Evolutionary conservation across 2,888 invertebrate genomes (phyloP), one percentile per base, ranked within the genome.

Genomic region (Pyrgus malvae): DNA sequence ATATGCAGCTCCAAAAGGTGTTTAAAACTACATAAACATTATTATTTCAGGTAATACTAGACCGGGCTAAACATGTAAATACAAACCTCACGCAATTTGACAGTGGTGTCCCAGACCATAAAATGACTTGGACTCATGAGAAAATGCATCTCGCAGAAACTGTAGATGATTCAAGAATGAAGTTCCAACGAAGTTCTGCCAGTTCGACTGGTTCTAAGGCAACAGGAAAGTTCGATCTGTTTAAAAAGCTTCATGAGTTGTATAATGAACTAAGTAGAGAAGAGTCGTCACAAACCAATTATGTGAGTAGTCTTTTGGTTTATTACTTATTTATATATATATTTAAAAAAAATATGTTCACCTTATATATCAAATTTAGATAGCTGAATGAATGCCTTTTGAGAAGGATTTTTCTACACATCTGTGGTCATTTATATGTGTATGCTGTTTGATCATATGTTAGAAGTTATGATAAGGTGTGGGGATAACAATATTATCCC

Each of bases 71-170:
- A 85, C 84, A 89, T 88, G 89, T 85, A 74, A 88, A 87, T 78
- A 72, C 80, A 68, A 85, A 80, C 69, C 73, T 87, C 75, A 73
- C 84, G 70, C 84, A 84, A 70, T 83, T 82, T 75, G 83, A 82
- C 67, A 81, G 83, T 86, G 85, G 87, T 81, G 85, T 83, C 68
- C 70, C 80, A 78, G 88, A 87, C 69, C 87, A 88, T 80, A 90
- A 89, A 81, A 89, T 90, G 90, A 90, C 89, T 84, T 90, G 90
- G 90, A 89, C 83, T 70, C 83, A 87, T 74, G 88, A 89, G 80
- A 90, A 89, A 74, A 85, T 88, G 73, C 87, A 88, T 67, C 74
- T 89, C 68, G 79, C 89, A 64, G 90, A 90, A 73, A 78, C 89
- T 71, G 84, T 87, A 61, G 90, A 90, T 69, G 89, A 89, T 62